Evolutionary conservation across 1,140 invertebrate species (phyloP).

Genomic region (Thaumatotibia leucotreta): DNA sequence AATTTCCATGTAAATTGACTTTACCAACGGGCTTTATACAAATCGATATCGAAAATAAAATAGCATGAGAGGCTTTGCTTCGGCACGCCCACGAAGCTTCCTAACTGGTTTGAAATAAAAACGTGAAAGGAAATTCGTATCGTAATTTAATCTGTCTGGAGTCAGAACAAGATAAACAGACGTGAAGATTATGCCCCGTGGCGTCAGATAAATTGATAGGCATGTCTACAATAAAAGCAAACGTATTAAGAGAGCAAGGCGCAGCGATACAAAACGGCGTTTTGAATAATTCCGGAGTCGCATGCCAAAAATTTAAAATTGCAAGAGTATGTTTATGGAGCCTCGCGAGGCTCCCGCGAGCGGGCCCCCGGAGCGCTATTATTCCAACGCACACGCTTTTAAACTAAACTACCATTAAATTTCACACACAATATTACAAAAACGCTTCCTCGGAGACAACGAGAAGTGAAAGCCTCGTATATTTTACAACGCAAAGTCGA

Average conservation of each 20-base stretch:
- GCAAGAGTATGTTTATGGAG: slow-evolving; percentile 45
- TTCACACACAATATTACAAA: slow-evolving; percentile 28
- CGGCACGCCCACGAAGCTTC: background rate
- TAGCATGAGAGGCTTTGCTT: background rate
- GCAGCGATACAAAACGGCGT: slow-evolving; percentile 35
- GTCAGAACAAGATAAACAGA: background rate
- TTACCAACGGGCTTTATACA: background rate
- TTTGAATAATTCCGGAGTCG: slow-evolving; percentile 45
- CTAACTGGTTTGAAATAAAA: background rate
- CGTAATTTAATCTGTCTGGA: background rate
- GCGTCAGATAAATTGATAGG: background rate
- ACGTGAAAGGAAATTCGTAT: background rate
- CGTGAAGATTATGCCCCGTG: background rate
- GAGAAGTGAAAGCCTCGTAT: background rate
- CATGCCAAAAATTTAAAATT: slow-evolving; percentile 59
- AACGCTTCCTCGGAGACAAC: background rate
- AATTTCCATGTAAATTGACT: background rate
- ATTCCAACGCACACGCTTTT: slow-evolving; percentile 46
- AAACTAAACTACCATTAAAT: slow-evolving; percentile 51
- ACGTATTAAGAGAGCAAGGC: slow-evolving; percentile 22
- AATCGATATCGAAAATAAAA: background rate
- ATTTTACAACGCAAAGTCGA: background rate
- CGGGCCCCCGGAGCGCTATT: slow-evolving; percentile 37
- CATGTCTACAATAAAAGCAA: background rate
- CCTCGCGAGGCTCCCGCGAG: slow-evolving; percentile 29